Evolutionary conservation across 2,113 vertebrate genomes (phyloP), one percentile per base, ranked within the genome.

Genomic region (Pionites leucogaster): DNA sequence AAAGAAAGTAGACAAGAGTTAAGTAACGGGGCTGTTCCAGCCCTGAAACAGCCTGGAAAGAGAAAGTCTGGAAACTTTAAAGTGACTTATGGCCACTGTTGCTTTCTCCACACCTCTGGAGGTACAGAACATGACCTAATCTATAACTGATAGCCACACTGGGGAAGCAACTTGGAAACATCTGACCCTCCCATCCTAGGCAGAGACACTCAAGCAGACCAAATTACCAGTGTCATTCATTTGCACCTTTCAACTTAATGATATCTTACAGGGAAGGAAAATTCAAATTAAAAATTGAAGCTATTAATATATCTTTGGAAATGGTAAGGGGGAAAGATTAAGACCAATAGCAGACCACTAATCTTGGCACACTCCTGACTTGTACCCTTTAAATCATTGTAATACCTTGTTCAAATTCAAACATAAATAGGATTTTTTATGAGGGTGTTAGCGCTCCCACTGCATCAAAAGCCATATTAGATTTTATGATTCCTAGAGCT

Each of bases 221-320:
- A 80, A 94, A 94, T 93, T 91, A 72, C 77, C 63, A 50, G 49
- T 72, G 83, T 87, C 91, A 93, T 94, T 92, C 88, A 67, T 93
- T 96, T 96, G 67, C 81, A 92, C 86, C 70, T 95, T 96, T 95
- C 94, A 95, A 72, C 83, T 82, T 94, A 96, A 96, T 92, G 96
- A 94, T 93, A 96, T 92, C 81, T 95, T 91, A 82, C 83, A 92
- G 79, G 80, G 86, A 97, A 96, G 74, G 57, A 94, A 96, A 97
- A 96, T 89, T 94, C 90, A 96, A 96, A 96, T 97, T 95, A 97
- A 97, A 96, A 95, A 96, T 95, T 94, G 86, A 96, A 94, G 86
- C 67, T 82, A 87, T 93, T 96, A 94, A 96, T 97, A 80, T 70
- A 94, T 94, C 96, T 97, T 93, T 89, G 96, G 69, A 91, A 96